A percentile compares a stretch with the other conserved stretches of the same genome.
Conservation (phyloP, 2,113 vertebrate species). For the Zosterops pallidus region DNA sequence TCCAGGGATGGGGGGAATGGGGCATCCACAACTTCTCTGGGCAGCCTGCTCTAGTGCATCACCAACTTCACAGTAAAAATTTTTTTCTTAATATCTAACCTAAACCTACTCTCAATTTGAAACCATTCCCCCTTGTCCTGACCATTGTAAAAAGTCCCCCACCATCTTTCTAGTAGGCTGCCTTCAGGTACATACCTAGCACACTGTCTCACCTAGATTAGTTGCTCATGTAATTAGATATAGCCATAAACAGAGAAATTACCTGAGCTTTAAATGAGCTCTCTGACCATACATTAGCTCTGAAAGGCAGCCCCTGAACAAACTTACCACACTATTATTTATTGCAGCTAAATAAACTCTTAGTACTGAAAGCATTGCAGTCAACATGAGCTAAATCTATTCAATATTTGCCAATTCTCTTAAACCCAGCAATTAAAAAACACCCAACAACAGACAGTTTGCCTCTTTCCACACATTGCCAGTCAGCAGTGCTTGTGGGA, state of each 20-base stretch:
- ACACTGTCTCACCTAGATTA: background rate
- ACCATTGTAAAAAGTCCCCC: background rate
- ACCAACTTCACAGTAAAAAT: background rate
- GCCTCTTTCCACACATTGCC: background rate
- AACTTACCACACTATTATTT: background rate
- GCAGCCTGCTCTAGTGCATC: background rate
- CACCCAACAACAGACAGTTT: background rate
- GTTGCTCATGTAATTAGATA: background rate
- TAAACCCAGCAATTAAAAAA: background rate
- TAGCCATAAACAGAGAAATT: background rate
- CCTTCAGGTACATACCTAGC: background rate
- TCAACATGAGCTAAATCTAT: background rate
- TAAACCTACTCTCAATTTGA: background rate
- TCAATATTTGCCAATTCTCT: background rate
- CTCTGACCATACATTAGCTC: background rate
- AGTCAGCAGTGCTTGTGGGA: background rate
- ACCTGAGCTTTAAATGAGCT: background rate
- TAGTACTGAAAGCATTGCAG: background rate
- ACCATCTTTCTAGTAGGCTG: background rate
- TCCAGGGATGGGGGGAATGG: background rate
- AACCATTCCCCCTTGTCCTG: background rate
- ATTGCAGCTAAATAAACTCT: background rate
- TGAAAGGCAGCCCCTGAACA: background rate
- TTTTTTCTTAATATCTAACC: background rate
- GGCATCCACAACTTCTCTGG: background rate